phyloP scores from a whole-genome alignment of 1,140 invertebrate species.

The Araneus ventricosus region DNA sequence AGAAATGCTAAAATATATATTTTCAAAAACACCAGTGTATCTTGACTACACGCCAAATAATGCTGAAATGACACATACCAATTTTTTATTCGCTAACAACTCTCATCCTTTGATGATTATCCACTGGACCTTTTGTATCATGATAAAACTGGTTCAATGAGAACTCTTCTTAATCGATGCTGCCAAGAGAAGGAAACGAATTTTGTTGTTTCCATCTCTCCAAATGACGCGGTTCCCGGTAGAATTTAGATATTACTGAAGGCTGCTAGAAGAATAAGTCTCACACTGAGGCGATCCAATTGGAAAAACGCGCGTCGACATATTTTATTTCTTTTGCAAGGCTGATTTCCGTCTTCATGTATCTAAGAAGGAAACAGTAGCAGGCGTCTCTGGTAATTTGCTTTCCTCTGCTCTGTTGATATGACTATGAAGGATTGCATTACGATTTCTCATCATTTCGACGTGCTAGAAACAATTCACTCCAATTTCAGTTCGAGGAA shows the following conservation, averaged over 20 bases:
- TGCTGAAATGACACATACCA: neutral
- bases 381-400: constrained; percentile 26
- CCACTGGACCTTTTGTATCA: neutral
- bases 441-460: constrained; percentile 1
- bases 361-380: neutral
- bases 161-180: neutral
- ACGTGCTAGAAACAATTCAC: neutral
- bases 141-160: neutral
- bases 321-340: neutral
- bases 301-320: neutral
- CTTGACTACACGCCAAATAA: too few relatives aligned
- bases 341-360: constrained; percentile 12
- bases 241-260: neutral
- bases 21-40: too few relatives aligned
- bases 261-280: too few relatives aligned
- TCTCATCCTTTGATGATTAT: neutral
- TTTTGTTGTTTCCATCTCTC: neutral
- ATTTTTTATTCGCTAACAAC: neutral
- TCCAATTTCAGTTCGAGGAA: neutral
- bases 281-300: too few relatives aligned
- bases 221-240: neutral
- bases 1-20: too few relatives aligned
- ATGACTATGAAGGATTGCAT: constrained; percentile 5
- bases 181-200: neutral
- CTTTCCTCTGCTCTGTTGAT: neutral